Evolutionary conservation across 2,113 vertebrate species (phyloP).

Genomic region (Cinclus mexicanus): DNA sequence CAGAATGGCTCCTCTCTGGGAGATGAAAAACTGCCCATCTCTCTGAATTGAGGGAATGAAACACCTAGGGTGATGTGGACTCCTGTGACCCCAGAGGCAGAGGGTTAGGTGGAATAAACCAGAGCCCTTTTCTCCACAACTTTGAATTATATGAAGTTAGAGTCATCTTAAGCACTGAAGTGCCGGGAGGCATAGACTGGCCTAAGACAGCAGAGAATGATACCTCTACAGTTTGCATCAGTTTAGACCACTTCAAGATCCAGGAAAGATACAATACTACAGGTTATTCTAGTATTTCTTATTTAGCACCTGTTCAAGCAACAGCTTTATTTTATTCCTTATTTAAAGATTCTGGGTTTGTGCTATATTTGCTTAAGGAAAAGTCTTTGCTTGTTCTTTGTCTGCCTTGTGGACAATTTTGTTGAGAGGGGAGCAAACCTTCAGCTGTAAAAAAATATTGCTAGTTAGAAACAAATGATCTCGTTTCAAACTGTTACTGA

Average conservation of each 20-base stretch:
- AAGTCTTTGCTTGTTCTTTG: background rate
- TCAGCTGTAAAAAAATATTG: background rate
- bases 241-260: background rate
- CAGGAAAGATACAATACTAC: background rate
- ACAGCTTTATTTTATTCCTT: background rate
- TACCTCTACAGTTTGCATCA: background rate
- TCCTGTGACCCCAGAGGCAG: background rate
- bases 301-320: background rate
- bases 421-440: background rate
- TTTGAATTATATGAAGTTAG: background rate
- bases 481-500: background rate
- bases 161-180: background rate
- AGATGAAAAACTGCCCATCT: background rate
- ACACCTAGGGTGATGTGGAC: rapidly evolving
- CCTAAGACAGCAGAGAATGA: background rate
- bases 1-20: background rate
- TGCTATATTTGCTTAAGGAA: background rate
- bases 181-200: background rate
- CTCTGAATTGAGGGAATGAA: background rate
- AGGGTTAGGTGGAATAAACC: background rate
- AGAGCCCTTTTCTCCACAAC: background rate
- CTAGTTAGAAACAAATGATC: background rate
- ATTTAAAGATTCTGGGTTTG: background rate
- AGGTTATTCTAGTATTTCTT: background rate
- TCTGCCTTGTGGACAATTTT: background rate